Conservation (phyloP, 2,797 vertebrate genomes). For the Spinus pinus region DNA sequence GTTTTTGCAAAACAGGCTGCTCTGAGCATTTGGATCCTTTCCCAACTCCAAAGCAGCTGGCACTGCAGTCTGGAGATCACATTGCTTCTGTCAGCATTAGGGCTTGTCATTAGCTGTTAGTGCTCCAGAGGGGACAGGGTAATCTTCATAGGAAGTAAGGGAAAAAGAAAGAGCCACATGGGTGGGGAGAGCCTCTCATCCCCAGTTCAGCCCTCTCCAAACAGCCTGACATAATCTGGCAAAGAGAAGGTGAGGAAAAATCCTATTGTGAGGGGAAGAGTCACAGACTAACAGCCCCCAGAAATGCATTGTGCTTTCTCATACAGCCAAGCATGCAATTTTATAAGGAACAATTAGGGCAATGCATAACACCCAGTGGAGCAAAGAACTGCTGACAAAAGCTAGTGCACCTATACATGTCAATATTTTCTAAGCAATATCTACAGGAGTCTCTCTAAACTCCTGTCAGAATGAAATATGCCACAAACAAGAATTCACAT, state of each 20-base stretch:
- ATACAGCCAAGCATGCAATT: neutral
- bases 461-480: conserved; percentile 31
- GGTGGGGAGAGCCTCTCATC: neutral
- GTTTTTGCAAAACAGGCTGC: neutral
- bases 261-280: neutral
- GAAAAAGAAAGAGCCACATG: neutral
- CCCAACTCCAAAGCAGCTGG: conserved; percentile 24
- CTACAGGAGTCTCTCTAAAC: conserved; percentile 19
- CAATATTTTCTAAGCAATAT: conserved; percentile 32
- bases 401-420: conserved; percentile 1
- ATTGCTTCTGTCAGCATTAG: neutral
- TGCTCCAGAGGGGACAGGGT: neutral
- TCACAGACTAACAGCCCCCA: neutral
- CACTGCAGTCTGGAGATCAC: neutral
- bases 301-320: neutral
- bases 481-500: conserved; percentile 36
- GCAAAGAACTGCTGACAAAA: conserved; percentile 33
- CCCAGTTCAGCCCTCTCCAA: neutral
- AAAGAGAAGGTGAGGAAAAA: neutral
- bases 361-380: neutral
- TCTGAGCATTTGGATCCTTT: neutral
- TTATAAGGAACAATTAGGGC: neutral
- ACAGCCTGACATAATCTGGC: neutral
- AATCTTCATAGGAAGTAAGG: neutral
- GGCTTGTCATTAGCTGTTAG: neutral